phyloP scores from a whole-genome alignment of 30 jellyfish, hydroid and myxozoan species.

The Phacellophora camtschatica region DNA sequence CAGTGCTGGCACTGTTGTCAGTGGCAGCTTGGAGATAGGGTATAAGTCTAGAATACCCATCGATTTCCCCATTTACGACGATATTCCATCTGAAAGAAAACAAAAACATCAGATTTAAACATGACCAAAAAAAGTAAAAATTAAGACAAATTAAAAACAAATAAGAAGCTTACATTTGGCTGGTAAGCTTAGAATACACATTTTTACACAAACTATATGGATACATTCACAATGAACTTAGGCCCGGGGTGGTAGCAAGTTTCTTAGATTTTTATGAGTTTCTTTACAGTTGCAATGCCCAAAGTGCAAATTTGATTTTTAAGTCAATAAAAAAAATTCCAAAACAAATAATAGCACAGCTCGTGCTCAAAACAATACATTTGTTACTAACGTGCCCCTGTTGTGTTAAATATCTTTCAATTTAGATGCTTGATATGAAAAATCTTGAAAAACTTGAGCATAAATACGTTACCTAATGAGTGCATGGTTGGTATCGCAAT shows the following conservation, averaged over 20 bases:
- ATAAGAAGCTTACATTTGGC: neutral
- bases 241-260: neutral
- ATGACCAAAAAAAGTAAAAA: neutral
- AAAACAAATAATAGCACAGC: neutral
- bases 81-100: slow-evolving; percentile 20
- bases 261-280: neutral
- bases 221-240: neutral
- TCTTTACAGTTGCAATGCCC: neutral
- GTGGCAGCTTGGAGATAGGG: slow-evolving; percentile 7
- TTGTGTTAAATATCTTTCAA: neutral
- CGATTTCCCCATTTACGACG: slow-evolving; percentile 37
- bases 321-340: neutral
- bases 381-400: neutral
- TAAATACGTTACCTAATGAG: neutral
- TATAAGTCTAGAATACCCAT: slow-evolving; percentile 18
- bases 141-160: too few relatives aligned
- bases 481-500: slow-evolving; percentile 12
- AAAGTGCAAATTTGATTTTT: neutral
- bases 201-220: neutral
- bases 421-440: neutral
- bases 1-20: slow-evolving; percentile 4
- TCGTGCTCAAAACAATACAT: neutral
- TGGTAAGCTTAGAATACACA: neutral
- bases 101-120: neutral
- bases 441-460: neutral